Conservation (phyloP, 2,797 vertebrate genomes). For the Tachyglossus aculeatus region DNA sequence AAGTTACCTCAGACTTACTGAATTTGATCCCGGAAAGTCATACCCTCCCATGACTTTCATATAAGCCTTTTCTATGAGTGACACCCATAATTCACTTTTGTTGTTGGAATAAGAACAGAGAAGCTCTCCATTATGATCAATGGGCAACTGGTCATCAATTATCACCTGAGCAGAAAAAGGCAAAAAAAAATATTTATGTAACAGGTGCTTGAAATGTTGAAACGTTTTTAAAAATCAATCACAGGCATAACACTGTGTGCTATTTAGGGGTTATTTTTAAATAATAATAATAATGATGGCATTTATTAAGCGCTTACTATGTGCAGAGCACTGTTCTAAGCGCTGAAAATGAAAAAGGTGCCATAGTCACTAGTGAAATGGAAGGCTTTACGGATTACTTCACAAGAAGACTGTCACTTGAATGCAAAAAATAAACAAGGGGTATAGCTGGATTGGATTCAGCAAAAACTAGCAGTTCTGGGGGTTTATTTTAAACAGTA, state of each 20-base stretch:
- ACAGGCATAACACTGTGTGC: background rate
- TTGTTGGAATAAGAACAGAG: conserved; percentile 99
- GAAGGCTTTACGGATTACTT: too few species aligned
- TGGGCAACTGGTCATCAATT: conserved; percentile 94
- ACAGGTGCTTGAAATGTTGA: background rate
- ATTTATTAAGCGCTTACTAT: background rate
- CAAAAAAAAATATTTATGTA: background rate
- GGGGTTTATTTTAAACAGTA: too few species aligned
- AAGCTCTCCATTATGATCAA: conserved; percentile 92
- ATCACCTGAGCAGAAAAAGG: conserved; percentile 85
- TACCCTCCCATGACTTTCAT: conserved; percentile 99
- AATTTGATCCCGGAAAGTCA: conserved; percentile 98
- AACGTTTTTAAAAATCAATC: conserved; percentile 1
- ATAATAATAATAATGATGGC: background rate
- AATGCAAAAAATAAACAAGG: too few species aligned
- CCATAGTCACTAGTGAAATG: background rate
- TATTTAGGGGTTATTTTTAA: background rate
- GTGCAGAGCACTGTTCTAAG: too few species aligned
- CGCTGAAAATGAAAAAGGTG: background rate
- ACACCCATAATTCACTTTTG: conserved; percentile 96
- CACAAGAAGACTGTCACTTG: too few species aligned
- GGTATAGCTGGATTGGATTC: too few species aligned
- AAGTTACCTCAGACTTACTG: conserved; percentile 77
- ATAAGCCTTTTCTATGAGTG: conserved; percentile 98
- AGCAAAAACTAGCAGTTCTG: too few species aligned